Evolutionary conservation across 2,888 invertebrate genomes (phyloP), one percentile per base, ranked within the genome.

Genomic region (Bruchidius siliquastri): DNA sequence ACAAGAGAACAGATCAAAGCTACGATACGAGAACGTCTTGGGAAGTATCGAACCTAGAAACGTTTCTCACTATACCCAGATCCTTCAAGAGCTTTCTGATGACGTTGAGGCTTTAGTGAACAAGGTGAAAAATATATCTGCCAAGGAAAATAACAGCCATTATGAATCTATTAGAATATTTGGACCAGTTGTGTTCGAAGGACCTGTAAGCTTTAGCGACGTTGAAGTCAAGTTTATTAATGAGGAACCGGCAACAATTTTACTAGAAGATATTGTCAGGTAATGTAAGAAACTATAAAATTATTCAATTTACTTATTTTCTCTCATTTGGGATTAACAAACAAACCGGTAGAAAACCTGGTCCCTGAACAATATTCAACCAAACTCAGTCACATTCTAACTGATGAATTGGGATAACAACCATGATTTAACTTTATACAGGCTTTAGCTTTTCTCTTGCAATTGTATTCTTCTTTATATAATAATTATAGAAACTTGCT

Each of bases 221-320:
- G 77, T 87, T 21, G 74, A 76, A 20, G 79, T 85, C 13, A 73
- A 76, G 4, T 78, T 72, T 21, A 76, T 88, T 30, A 86, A 87
- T 75, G 84, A 81, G 1, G 76, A 84, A 18, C 80, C 82, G 0
- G 76, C 84, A 0, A 75, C 82, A 0, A 68, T 81, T 20, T 79
- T 87, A 21, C 76, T 84, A 0, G 81, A 84, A 68, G 83, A 85
- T 75, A 77, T 81, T 70, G 82, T 82, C 0, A 81, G 78, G 77
- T 80, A 74, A 26, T 70, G 75, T 76, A 82, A 30, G 4, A 67
- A 2, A 4, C 21, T 21, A 67, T 6, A 67, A 20, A 67, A 26
- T 26, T 8, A 26, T 26, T 2, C 2, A 4, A 8, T 4, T 8
- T 26, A 26, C 8, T 26, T 26, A 26, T 26, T 26, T 26, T 26